These are phyloP conservation scores for Tachysurus vachellii DNA, from an alignment of 2,113 vertebrate genomes.

Conservation along the genomic window DNA sequence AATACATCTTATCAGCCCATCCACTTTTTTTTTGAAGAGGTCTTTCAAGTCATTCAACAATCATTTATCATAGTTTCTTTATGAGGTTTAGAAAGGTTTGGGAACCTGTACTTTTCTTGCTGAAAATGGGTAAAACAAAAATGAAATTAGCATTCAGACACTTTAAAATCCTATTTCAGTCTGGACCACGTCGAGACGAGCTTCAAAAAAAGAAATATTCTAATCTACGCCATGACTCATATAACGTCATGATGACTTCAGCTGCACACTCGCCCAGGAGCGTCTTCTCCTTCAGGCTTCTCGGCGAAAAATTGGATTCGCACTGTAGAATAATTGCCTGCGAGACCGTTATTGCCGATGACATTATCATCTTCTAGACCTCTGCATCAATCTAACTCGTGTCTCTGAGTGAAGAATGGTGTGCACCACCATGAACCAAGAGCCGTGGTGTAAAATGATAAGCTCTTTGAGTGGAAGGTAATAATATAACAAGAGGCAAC, in stretches of 20 bases:
- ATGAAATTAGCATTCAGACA: not conserved
- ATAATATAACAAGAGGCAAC: conserved; percentile 39
- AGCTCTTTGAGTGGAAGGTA: conserved; percentile 49
- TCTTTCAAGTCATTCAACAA: conserved; percentile 20
- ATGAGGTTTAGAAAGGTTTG: not conserved
- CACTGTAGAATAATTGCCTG: conserved; percentile 37
- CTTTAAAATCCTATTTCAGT: not conserved
- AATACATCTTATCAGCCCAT: not conserved
- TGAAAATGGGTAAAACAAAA: not conserved
- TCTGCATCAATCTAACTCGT: conserved; percentile 35
- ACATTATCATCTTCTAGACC: conserved; percentile 45
- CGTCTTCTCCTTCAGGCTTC: conserved; percentile 4
- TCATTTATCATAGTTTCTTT: not conserved
- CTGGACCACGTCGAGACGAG: not conserved
- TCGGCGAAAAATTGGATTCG: conserved; percentile 30
- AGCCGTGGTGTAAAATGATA: conserved; percentile 44
- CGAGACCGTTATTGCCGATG: conserved; percentile 40
- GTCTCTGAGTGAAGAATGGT: conserved; percentile 29
- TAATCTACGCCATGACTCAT: conserved; percentile 6
- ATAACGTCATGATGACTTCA: conserved; percentile 6
- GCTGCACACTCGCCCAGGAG: not conserved
- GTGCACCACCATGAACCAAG: conserved; percentile 29
- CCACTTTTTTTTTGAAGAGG: not conserved
- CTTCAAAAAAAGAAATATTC: not conserved
- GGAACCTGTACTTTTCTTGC: not conserved